These are phyloP conservation scores for Brotula barbata DNA, from an alignment of 2,797 vertebrate species.

Conservation along the genomic window DNA sequence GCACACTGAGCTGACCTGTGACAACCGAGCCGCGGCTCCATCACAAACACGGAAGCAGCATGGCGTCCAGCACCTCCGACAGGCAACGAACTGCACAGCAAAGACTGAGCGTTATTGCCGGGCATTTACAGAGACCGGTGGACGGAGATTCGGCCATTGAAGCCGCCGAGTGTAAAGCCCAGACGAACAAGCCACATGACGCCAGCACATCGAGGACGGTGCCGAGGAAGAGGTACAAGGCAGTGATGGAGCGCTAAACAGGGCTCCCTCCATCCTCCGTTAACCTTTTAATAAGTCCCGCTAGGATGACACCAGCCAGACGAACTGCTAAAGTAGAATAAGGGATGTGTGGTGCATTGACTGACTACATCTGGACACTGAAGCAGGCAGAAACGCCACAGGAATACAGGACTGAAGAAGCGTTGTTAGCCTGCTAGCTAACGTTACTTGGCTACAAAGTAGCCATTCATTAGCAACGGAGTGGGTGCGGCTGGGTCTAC, in stretches of 20 bases:
- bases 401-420: neutral
- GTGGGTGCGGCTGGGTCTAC: slow-evolving; percentile 70
- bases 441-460: slow-evolving; percentile 38
- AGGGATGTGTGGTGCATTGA: neutral
- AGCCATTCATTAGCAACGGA: slow-evolving; percentile 55
- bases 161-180: slow-evolving; percentile 75
- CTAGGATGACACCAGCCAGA: neutral
- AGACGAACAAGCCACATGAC: slow-evolving; percentile 40
- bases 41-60: slow-evolving; percentile 86
- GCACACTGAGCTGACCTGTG: slow-evolving; percentile 61
- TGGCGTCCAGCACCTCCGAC: slow-evolving; percentile 80
- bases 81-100: slow-evolving; percentile 74
- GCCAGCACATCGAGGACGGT: slow-evolving; percentile 61
- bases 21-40: slow-evolving; percentile 58
- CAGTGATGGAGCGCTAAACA: slow-evolving; percentile 53
- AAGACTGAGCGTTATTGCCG: slow-evolving; percentile 77
- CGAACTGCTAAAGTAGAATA: neutral
- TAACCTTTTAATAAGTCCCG: slow-evolving; percentile 25
- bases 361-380: neutral
- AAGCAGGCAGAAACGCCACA: neutral
- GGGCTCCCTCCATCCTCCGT: slow-evolving; percentile 40
- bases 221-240: slow-evolving; percentile 80
- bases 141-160: slow-evolving; percentile 48
- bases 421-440: slow-evolving; percentile 57
- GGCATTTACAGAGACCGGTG: slow-evolving; percentile 70